Base-by-base conservation (phyloP, 2,888 invertebrate genomes). In the Drosophila kanekoi region DNA sequence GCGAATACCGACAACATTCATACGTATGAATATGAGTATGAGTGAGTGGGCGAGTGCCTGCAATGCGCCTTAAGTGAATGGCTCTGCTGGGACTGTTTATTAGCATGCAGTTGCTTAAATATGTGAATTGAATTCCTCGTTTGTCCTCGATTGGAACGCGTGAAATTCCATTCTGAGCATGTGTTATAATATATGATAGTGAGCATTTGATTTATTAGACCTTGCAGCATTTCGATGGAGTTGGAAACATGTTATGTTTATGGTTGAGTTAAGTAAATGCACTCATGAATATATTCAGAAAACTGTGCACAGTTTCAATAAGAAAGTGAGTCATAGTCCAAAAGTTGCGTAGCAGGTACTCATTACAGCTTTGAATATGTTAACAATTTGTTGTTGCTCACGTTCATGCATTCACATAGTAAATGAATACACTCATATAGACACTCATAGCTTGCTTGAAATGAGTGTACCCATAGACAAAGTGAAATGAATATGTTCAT, bases 71-170 rank as follows among this genome's bases (percentile, higher is more conserved):
- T 38, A 66, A 73, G 38, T 67, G 67, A 59, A 73, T 66, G 41
- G 74, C 59, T 68, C 63, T n/a, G 49, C 40, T 47, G 47, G 20
- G 32, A 63, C 51, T 71, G 56, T 71, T 73, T 76, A 73, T 73
- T 77, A 65, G 41, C 52, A 49, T 53, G 57, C 56, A 71, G 64
- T 71, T 57, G 72, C 40, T 41, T 51, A 43, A 44, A 20, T 53
- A 45, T 47, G 28, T 67, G 51, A 65, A 63, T 72, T 51, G 32
- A 18, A 40, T 11, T 28, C 16, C 16, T 10, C 4, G 10, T 1
- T 16, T 3, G 11, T 9, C 20, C 33, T 9, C 20, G 28, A 44
- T 18, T 38, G 10, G 49, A 62, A 54, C 28, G 28, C 28, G 37
- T 56, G 16, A 51, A 58, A 18, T 16, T n/a, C 18, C 16, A 11